A percentile compares a stretch with the other conserved stretches of the same genome.
Evolutionary conservation across 37 sponge, comb jelly and placozoan genomes (phyloP).

Genomic region (Halichondria panicea): DNA sequence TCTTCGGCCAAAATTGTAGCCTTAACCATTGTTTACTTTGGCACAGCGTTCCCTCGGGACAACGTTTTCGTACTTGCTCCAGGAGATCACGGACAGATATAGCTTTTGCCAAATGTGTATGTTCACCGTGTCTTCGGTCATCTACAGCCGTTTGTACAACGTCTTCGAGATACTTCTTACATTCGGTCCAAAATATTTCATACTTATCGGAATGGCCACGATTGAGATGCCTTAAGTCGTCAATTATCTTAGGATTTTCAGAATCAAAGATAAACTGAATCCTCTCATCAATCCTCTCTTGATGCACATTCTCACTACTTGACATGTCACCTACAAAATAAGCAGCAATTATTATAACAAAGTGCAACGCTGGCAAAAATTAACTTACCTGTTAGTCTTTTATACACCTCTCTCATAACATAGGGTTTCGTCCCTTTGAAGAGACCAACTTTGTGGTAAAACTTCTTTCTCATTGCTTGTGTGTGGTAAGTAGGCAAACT

Average conservation of each 20-base stretch:
- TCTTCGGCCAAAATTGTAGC: conserved; percentile 53
- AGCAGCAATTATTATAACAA: too few relatives aligned
- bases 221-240: conserved; percentile 28
- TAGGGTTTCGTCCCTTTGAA: not conserved
- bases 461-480: conserved; percentile 1
- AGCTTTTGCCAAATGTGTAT: conserved; percentile 11
- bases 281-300: conserved; percentile 10
- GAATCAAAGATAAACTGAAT: conserved; percentile 16
- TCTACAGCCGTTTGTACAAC: conserved; percentile 32
- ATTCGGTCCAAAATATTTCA: conserved; percentile 26
- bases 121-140: conserved; percentile 15
- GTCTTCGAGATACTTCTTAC: conserved; percentile 14
- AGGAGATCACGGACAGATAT: conserved; percentile 25
- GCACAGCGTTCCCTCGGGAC: conserved; percentile 12
- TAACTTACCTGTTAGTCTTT: conserved; percentile 12
- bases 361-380: too few relatives aligned
- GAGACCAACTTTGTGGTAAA: not conserved
- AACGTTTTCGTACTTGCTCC: conserved; percentile 15
- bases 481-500: conserved; percentile 9
- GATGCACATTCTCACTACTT: not conserved
- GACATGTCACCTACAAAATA: conserved; percentile 35
- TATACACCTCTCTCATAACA: conserved; percentile 7
- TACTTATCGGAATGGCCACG: conserved; percentile 7
- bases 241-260: conserved; percentile 9
- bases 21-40: conserved; percentile 27